phyloP scores from a whole-genome alignment of 2,113 vertebrate species.

The Carettochelys insculpta region DNA sequence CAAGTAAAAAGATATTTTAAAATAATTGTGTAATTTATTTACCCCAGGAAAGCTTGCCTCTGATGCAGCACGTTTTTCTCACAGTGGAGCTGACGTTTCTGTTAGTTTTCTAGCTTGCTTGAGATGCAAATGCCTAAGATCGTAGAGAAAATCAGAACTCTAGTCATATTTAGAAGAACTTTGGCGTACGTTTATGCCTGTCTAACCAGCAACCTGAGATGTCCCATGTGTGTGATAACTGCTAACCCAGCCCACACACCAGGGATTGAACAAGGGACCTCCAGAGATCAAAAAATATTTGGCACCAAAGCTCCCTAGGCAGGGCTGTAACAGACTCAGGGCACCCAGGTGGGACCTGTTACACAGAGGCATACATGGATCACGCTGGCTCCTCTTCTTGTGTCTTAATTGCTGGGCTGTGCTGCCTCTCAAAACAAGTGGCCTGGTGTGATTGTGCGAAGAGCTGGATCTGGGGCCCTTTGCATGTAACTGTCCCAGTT shows the following conservation, averaged over 20 bases:
- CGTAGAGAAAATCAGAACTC: not conserved
- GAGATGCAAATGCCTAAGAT: not conserved
- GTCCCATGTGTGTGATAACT: not conserved
- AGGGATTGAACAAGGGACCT: too few species aligned
- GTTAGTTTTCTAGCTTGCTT: not conserved
- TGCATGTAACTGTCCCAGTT: not conserved
- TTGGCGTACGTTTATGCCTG: not conserved
- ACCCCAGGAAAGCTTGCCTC: conserved; percentile 58
- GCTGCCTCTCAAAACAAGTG: not conserved
- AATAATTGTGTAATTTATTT: conserved; percentile 75
- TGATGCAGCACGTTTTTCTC: conserved; percentile 43
- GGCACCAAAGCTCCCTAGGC: not conserved
- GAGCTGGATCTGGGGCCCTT: not conserved
- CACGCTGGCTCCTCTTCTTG: not conserved
- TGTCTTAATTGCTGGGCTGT: fast-evolving
- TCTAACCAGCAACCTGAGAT: not conserved
- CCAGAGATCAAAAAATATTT: too few species aligned
- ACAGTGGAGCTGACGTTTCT: not conserved
- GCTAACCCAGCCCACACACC: too few species aligned
- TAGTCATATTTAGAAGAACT: fast-evolving
- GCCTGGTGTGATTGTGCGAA: not conserved
- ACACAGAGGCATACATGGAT: not conserved
- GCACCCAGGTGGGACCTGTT: not conserved
- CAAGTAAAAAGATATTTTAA: conserved; percentile 70
- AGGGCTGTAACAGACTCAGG: not conserved